These are phyloP conservation scores for Drosophila acutilabella DNA, from an alignment of 2,888 invertebrate species.

Conservation along the genomic window DNA sequence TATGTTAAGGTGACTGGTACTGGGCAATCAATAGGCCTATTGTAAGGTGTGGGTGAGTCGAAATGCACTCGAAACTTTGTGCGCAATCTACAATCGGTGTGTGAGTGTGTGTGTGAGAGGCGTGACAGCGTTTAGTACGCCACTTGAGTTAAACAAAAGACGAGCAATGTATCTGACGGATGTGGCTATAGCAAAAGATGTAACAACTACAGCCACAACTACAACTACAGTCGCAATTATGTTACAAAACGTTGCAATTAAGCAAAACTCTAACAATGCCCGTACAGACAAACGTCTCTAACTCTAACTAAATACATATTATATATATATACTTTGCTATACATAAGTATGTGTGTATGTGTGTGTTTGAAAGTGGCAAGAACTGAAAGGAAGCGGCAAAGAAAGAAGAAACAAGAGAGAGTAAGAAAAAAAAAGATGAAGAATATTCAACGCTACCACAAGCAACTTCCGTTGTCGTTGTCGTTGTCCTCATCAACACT, in stretches of 20 bases:
- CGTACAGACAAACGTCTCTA: conserved; percentile 32
- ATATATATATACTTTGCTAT: not conserved
- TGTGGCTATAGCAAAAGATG: conserved; percentile 37
- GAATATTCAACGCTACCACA: conserved; percentile 37
- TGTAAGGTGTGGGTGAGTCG: conserved; percentile 48
- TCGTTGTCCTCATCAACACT: conserved; percentile 60
- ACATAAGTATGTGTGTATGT: not conserved
- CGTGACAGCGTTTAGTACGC: conserved; percentile 60
- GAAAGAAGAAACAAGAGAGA: not conserved
- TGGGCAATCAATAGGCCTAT: conserved; percentile 71
- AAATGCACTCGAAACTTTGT: conserved; percentile 69
- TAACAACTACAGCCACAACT: conserved; percentile 17
- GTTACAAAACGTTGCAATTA: conserved; percentile 81
- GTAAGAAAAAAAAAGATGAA: conserved; percentile 8
- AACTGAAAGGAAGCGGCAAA: not conserved
- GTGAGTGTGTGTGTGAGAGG: conserved; percentile 8
- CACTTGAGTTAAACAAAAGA: conserved; percentile 76
- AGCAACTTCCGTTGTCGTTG: conserved; percentile 63
- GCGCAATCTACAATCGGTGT: conserved; percentile 77
- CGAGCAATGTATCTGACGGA: conserved; percentile 67
- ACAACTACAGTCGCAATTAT: conserved; percentile 65
- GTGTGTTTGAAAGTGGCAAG: conserved; percentile 16
- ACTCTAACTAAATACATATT: conserved; percentile 46
- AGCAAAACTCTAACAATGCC: conserved; percentile 76
- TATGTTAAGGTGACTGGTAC: conserved; percentile 1